Evolutionary conservation across 2,888 invertebrate species (phyloP).

Genomic region (Drosophila yooni): DNA sequence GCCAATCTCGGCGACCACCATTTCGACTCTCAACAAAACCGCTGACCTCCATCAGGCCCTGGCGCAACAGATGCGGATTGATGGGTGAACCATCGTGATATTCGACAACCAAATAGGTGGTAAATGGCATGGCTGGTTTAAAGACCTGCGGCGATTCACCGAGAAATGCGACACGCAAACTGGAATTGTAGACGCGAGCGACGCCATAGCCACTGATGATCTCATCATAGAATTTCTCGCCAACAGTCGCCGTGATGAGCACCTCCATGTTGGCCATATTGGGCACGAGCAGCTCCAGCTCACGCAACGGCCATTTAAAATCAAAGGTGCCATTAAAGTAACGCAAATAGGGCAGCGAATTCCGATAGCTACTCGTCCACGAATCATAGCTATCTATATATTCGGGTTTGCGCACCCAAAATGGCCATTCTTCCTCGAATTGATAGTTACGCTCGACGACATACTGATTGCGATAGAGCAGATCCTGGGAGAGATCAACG

Average conservation of each 20-base stretch:
- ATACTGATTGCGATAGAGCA: constrained; percentile 86
- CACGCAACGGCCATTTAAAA: constrained; percentile 94
- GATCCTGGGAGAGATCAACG: constrained; percentile 69
- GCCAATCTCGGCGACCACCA: constrained; percentile 89
- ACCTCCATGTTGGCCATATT: constrained; percentile 89
- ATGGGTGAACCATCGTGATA: constrained; percentile 96
- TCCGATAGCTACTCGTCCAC: constrained; percentile 85
- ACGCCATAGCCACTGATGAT: constrained; percentile 93
- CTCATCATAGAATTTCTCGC: constrained; percentile 94
- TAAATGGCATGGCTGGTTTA: constrained; percentile 97
- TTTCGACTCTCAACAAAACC: constrained; percentile 87
- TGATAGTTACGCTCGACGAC: constrained; percentile 90
- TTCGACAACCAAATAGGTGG: constrained; percentile 93
- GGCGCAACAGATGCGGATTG: constrained; percentile 87
- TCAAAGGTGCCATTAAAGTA: constrained; percentile 95
- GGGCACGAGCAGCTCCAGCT: constrained; percentile 87
- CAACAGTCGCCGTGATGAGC: constrained; percentile 93
- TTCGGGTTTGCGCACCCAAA: constrained; percentile 90
- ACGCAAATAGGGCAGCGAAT: constrained; percentile 89
- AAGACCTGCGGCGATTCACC: constrained; percentile 97
- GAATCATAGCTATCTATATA: constrained; percentile 84
- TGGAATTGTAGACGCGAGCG: constrained; percentile 94
- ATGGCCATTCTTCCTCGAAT: constrained; percentile 92
- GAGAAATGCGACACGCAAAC: constrained; percentile 92
- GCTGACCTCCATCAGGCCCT: constrained; percentile 89